phyloP scores from a whole-genome alignment of 2,888 invertebrate genomes.

The Melangyna quadrimaculata region DNA sequence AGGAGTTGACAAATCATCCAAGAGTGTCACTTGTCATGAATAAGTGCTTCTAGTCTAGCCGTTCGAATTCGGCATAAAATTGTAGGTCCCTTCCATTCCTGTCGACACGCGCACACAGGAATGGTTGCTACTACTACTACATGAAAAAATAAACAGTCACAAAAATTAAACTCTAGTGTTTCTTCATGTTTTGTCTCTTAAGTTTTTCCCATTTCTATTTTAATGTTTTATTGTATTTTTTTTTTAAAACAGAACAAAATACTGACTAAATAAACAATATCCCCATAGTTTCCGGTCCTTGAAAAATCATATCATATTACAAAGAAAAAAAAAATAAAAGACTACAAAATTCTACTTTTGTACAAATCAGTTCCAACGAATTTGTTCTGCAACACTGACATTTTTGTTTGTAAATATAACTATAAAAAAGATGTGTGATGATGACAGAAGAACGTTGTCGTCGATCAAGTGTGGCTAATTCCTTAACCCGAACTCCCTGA shows the following conservation, averaged over 20 bases:
- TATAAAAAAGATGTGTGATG: background rate
- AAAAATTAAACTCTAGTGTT: too few species aligned
- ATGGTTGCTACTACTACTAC: too few species aligned
- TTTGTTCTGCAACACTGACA: background rate
- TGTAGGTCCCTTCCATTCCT: too few species aligned
- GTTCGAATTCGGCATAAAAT: too few species aligned
- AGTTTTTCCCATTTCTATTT: background rate
- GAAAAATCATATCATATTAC: slow-evolving; percentile 11
- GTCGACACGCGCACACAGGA: too few species aligned
- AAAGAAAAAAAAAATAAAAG: background rate
- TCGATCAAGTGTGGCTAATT: slow-evolving; percentile 35
- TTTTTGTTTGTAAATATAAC: too few species aligned
- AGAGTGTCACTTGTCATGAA: too few species aligned
- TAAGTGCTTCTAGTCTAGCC: too few species aligned
- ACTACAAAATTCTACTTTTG: background rate
- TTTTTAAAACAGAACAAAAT: background rate
- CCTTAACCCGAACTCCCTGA: slow-evolving; percentile 6
- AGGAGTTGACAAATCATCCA: too few species aligned
- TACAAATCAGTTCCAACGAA: background rate
- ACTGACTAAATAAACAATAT: background rate
- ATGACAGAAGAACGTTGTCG: slow-evolving; percentile 9
- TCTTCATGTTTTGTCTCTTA: too few species aligned
- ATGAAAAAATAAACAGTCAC: too few species aligned
- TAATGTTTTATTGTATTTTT: background rate
- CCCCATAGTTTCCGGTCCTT: slow-evolving; percentile 20